phyloP scores from a whole-genome alignment of 2,113 vertebrate genomes.

The Charadrius vociferus region DNA sequence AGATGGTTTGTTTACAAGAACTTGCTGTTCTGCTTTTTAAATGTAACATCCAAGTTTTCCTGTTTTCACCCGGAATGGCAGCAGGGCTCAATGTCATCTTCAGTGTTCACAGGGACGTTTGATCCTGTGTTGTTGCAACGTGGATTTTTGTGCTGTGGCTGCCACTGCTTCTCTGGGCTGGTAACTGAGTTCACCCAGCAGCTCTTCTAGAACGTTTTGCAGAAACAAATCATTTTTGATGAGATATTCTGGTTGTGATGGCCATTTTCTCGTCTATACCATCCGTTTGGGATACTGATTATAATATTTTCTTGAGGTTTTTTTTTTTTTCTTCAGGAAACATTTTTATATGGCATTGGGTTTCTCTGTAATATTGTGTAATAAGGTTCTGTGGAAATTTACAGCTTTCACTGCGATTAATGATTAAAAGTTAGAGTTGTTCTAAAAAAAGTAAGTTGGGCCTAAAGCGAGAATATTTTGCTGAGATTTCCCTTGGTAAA shows the following conservation, averaged over 20 bases:
- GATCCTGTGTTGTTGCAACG: background rate
- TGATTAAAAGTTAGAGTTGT: background rate
- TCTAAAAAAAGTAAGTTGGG: background rate
- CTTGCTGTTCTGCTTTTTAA: constrained; percentile 8
- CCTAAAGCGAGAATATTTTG: background rate
- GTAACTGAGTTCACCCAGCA: background rate
- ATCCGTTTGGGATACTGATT: background rate
- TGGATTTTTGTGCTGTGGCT: background rate
- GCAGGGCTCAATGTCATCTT: background rate
- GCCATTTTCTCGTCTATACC: background rate
- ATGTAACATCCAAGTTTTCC: constrained; percentile 1
- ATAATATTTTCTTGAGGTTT: background rate
- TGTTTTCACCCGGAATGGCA: constrained; percentile 7
- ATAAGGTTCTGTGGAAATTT: background rate
- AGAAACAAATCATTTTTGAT: background rate
- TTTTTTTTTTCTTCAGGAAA: background rate
- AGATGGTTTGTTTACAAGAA: constrained; percentile 34
- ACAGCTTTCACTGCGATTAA: background rate
- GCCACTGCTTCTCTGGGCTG: background rate
- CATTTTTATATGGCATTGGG: background rate
- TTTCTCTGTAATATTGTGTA: background rate
- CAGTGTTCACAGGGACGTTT: background rate
- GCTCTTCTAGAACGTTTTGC: background rate
- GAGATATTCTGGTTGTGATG: background rate
- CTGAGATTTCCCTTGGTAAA: background rate